Base-by-base conservation (phyloP, 1,140 invertebrate genomes). In the Diabrotica virgifera region DNA sequence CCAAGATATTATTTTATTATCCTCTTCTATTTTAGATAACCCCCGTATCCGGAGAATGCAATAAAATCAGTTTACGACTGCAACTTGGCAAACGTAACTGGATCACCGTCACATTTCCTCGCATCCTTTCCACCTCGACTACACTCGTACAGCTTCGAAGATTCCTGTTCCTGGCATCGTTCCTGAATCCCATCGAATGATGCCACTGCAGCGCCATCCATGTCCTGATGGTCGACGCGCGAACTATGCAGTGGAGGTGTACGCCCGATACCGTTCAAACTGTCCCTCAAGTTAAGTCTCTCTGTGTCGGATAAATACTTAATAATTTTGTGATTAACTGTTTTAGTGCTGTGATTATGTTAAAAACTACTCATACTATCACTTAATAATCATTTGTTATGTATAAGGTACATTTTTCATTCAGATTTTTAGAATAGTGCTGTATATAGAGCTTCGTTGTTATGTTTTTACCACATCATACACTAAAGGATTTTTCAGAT, bases 191-290 rank as follows among this genome's bases (percentile, higher is more conserved):
- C 12, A 56, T 40, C 40, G 53, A 38, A 55, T 7, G 10, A 50
- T 36, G 36, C 12, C 11, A 46, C 55, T 46, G 50, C 35, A 61
- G 67, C 63, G 68, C 62, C 68, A 64, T 51, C 59, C 24, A 54
- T 50, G 52, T 63, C 62, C 69, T 68, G 53, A 66, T 66, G 73
- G 59, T 37, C 36, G 63, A 59, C 68, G 57, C 68, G 65, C 61
- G 68, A 64, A 72, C 72, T 68, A 70, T 50, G 38, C 65, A 50
- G 62, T 38, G 62, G 62, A 56, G 67, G 70, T 69, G 70, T 60
- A 71, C 66, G 68, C 70, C 68, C 65, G 68, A 62, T 59, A 59
- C 53, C 61, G 63, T 62, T 69, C 62, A 24, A 70, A 68, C 55
- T 59, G 68, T 70, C 68, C 65, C 68, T 70, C 65, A 70, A 46